Conservation (phyloP, 1,140 invertebrate genomes). For the Habropoda laboriosa region DNA sequence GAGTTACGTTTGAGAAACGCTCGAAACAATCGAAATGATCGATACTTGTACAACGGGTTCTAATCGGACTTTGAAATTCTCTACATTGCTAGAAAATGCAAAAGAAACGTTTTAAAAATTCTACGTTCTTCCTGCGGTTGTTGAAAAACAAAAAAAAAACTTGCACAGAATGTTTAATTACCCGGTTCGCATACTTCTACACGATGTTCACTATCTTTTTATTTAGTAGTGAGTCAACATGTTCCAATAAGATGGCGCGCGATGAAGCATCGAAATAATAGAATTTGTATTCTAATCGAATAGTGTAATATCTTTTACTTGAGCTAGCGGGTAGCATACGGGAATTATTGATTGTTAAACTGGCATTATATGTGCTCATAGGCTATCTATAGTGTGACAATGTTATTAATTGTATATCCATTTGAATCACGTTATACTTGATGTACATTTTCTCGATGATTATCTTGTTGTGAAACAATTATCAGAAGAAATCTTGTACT, state of each 20-base stretch:
- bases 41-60: neutral
- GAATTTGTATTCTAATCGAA: neutral
- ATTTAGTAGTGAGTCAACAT: neutral
- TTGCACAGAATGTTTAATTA: neutral
- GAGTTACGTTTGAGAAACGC: neutral
- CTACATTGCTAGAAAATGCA: neutral
- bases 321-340: neutral
- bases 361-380: neutral
- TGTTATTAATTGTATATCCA: neutral
- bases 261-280: neutral
- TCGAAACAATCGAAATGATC: neutral
- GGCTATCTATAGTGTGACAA: neutral
- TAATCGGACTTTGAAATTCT: neutral
- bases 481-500: neutral
- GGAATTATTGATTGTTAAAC: conserved; percentile 20
- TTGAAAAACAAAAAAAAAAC: neutral
- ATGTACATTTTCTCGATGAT: neutral
- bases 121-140: neutral
- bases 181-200: too few relatives aligned
- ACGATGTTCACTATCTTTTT: too few relatives aligned
- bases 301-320: neutral
- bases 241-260: too few relatives aligned
- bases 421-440: neutral
- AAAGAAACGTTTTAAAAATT: neutral
- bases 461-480: neutral